phyloP scores from a whole-genome alignment of 2,888 invertebrate genomes.

The Andrena fulva region DNA sequence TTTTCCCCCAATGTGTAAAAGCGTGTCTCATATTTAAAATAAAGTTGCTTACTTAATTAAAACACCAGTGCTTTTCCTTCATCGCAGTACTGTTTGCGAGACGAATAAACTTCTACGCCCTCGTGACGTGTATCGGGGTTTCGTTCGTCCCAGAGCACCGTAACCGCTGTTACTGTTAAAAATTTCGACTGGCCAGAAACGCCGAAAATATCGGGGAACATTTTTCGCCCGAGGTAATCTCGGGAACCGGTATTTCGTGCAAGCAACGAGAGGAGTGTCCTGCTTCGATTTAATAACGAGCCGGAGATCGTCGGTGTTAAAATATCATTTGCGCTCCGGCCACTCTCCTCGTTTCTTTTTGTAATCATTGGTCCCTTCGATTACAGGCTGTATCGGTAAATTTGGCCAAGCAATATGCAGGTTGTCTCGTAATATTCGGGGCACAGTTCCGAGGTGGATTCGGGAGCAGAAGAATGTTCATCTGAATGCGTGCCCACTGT shows the following conservation, averaged over 20 bases:
- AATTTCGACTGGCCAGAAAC: constrained; percentile 16
- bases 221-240: constrained; percentile 29
- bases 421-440: constrained; percentile 70
- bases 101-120: background rate
- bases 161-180: constrained; percentile 9
- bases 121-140: background rate
- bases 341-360: constrained; percentile 31
- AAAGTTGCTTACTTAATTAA: no score
- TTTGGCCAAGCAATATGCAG: constrained; percentile 57
- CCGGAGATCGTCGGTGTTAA: constrained; percentile 54
- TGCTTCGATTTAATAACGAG: constrained; percentile 58
- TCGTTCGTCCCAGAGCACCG: background rate
- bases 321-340: constrained; percentile 58
- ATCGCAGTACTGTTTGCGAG: background rate
- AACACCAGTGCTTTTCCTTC: background rate
- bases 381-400: constrained; percentile 53
- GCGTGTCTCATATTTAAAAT: no score
- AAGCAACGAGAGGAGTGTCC: constrained; percentile 19
- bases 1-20: no score
- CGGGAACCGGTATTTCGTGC: constrained; percentile 39
- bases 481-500: background rate
- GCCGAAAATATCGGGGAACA: constrained; percentile 29
- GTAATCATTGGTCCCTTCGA: constrained; percentile 59
- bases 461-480: background rate
- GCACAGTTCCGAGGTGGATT: background rate